These are phyloP conservation scores for Ranitomeya imitator DNA, from an alignment of 2,113 vertebrate genomes.

Conservation along the genomic window DNA sequence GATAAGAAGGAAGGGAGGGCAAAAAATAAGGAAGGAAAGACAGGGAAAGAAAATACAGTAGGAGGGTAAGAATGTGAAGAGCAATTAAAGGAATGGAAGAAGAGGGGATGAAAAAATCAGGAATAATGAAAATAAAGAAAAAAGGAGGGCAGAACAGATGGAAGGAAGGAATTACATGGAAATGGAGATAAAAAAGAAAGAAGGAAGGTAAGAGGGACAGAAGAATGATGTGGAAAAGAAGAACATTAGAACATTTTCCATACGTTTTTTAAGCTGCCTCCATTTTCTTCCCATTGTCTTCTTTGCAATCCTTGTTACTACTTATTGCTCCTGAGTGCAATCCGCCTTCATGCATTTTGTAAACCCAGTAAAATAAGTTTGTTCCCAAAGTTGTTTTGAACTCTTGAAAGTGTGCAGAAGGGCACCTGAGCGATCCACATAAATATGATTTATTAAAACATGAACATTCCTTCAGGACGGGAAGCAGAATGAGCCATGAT, in stretches of 20 bases:
- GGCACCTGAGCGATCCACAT: constrained; percentile 28
- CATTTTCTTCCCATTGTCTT: neutral
- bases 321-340: neutral
- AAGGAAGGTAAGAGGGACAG: neutral
- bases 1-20: neutral
- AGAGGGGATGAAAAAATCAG: neutral
- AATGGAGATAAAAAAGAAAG: neutral
- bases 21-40: neutral
- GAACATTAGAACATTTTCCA: too few species aligned
- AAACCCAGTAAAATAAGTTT: neutral
- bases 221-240: neutral
- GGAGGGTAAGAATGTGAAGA: neutral
- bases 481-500: constrained; percentile 48
- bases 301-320: neutral
- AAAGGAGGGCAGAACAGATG: neutral
- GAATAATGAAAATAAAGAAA: neutral
- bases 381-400: constrained; percentile 22
- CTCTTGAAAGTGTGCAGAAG: constrained; percentile 25
- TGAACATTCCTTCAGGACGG: constrained; percentile 16
- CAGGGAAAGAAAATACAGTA: too few species aligned
- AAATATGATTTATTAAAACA: constrained; percentile 51
- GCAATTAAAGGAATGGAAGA: neutral
- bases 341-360: neutral
- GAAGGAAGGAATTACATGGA: neutral
- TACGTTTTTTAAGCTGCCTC: too few species aligned